Base-by-base conservation (phyloP, 2,888 invertebrate genomes). In the Sarcophaga variegata region DNA sequence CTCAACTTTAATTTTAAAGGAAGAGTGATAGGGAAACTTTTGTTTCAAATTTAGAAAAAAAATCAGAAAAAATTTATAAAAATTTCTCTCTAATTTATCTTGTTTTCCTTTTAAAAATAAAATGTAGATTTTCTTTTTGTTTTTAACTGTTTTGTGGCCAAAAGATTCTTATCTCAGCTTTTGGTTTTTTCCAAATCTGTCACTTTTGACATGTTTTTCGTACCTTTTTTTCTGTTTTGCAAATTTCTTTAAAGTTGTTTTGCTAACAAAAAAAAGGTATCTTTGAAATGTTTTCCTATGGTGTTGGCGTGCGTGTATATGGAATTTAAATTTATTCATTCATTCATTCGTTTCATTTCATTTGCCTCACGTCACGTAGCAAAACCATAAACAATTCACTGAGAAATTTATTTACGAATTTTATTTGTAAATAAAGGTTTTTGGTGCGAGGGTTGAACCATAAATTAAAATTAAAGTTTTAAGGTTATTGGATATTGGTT, bases 331-430 rank as follows among this genome's bases (percentile, higher is more conserved):
- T 37, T 37, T 37, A 37, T 37, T 27, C n/a, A 20, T 54, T 11
- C 11, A 67, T 76, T 20, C 64, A 47, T 60, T 49, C 14, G 2
- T 54, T 72, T 47, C 8, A 66, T 47, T 67, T 67, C 47, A 70
- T 76, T 83, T 77, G 22, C 60, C 11, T 47, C n/a, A 47, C 60
- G 59, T 70, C 82, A 83, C 82, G 77, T 83, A 71, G 59, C 25
- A 83, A 71, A 77, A 1, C 47, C 64, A 66, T 82, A 77, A 82
- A 83, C 71, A 60, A 59, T 72, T 72, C 47, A 60, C 59, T 77
- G 54, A 45, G 54, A 47, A 49, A 71, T 82, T 63, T 63, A 81
- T 70, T 70, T n/a, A 45, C 37, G 37, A 4, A 27, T 20, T 62
- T 81, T 17, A 62, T 63, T 8, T 69, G 25, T 47, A 47, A n/a